phyloP scores from a whole-genome alignment of 2,888 invertebrate species.

The Harpalus rubripes region DNA sequence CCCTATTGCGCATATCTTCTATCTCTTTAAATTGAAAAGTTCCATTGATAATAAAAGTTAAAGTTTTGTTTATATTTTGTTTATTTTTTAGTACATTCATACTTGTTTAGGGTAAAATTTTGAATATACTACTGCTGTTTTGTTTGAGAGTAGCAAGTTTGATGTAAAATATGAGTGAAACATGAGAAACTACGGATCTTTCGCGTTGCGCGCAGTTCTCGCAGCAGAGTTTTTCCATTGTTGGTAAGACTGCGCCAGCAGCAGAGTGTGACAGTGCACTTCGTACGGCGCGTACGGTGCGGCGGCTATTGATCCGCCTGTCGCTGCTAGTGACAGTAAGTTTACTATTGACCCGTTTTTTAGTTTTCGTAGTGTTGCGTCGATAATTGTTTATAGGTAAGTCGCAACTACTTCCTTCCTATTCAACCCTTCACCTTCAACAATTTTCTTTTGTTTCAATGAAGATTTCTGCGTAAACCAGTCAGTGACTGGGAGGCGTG shows the following conservation, averaged over 20 bases:
- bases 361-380: conserved; percentile 57
- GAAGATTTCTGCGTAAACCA: conserved; percentile 64
- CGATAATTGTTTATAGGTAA: conserved; percentile 58
- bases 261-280: conserved; percentile 64
- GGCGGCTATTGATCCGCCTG: conserved; percentile 65
- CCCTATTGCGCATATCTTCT: too few relatives aligned
- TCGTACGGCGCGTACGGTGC: conserved; percentile 57
- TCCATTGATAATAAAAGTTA: too few relatives aligned
- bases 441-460: conserved; percentile 52
- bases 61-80: too few relatives aligned
- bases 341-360: conserved; percentile 67
- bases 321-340: conserved; percentile 63
- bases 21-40: too few relatives aligned
- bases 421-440: neutral
- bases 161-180: too few relatives aligned
- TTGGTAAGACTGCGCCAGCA: conserved; percentile 45
- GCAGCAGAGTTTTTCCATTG: neutral
- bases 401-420: neutral
- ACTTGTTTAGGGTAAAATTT: too few relatives aligned
- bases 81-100: too few relatives aligned
- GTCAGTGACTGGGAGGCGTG: conserved; percentile 68
- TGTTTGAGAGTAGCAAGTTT: too few relatives aligned
- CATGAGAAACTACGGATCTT: neutral
- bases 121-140: too few relatives aligned
- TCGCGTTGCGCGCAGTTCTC: neutral